Percentiles rank a stretch among this genome's conserved stretches.
These are phyloP conservation scores for Dipus sagitta DNA, from an alignment of 2,797 vertebrate species.

Conservation along the genomic window DNA sequence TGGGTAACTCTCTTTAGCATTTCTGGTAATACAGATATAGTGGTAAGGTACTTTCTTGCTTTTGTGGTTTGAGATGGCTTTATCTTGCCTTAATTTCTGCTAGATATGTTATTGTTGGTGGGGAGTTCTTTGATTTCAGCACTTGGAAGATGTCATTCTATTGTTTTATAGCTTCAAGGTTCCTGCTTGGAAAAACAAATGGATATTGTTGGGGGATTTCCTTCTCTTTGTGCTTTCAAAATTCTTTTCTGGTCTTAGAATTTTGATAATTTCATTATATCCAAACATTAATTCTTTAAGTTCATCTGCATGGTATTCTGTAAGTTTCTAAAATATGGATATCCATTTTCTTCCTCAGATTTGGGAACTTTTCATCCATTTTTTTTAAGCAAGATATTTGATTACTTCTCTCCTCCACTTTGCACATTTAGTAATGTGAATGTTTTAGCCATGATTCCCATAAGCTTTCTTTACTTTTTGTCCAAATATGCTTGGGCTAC, in stretches of 20 bases:
- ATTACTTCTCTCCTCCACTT: background rate
- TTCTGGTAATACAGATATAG: background rate
- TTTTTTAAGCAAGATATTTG: background rate
- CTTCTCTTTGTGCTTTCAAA: background rate
- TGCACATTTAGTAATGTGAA: background rate
- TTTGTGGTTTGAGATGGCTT: background rate
- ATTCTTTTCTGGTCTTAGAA: background rate
- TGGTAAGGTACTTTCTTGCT: too few species aligned
- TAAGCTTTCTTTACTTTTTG: background rate
- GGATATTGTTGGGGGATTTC: background rate
- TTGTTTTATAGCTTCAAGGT: background rate
- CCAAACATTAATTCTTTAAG: background rate
- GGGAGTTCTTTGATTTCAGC: background rate
- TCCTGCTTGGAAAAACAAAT: background rate
- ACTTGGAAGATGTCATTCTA: background rate
- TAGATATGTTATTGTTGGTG: background rate
- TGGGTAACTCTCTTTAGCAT: background rate
- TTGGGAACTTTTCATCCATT: background rate
- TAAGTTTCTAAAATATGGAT: background rate
- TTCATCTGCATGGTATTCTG: background rate
- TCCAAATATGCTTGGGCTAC: background rate
- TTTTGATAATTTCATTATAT: background rate
- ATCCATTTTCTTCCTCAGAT: background rate
- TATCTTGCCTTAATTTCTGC: background rate
- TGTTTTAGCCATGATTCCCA: too few species aligned